Base-by-base conservation (phyloP, 2,113 vertebrate genomes). In the Corythornis vintsioides region DNA sequence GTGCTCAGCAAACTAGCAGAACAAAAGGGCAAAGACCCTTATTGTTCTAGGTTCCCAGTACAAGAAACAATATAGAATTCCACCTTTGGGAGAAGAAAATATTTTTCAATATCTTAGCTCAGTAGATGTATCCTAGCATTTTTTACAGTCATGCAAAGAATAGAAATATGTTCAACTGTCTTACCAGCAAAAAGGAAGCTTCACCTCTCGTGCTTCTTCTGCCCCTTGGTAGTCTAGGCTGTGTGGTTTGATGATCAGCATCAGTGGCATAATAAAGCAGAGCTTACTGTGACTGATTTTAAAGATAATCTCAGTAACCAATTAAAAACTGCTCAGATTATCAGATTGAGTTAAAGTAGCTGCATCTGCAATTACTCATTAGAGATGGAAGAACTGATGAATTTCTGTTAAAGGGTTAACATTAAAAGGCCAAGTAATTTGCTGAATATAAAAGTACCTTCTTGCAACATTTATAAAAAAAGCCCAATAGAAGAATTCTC, bases 271-370 rank as follows among this genome's bases (percentile, higher is more conserved):
- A 91, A 96, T 94, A 89, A 93, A 90, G 77, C 52, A 86, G 80
- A 89, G 8, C 48, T 92, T 84, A 79, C 82, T 57, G 86, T 65
- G 33, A 57, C 57, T 2, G 94, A 96, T 96, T 91, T 70, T 83
- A 83, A 67, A 93, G 95, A 96, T 93, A 95, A 88, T 82, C 55
- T 93, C 80, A 88, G 92, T 84, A 94, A 94, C 95, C 95, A 96
- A 96, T 95, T 73, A 94, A 89, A 94, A 93, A 16, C 63, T 48
- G 13, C 35, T 95, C 69, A 3, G 52, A 88, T 96, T 90, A 94
- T 96, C 96, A 94, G 91, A 89, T 86, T 57, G 83, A 92, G 65
- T 66, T 84, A 56, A 96, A 90, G 70, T 83, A 92, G 93, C 87
- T 85, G 61, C 86, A 91, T 89, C 65, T 94, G 85, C 81, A 86